Evolutionary conservation across 2,888 invertebrate species (phyloP).

Genomic region (Uropetala carovei): DNA sequence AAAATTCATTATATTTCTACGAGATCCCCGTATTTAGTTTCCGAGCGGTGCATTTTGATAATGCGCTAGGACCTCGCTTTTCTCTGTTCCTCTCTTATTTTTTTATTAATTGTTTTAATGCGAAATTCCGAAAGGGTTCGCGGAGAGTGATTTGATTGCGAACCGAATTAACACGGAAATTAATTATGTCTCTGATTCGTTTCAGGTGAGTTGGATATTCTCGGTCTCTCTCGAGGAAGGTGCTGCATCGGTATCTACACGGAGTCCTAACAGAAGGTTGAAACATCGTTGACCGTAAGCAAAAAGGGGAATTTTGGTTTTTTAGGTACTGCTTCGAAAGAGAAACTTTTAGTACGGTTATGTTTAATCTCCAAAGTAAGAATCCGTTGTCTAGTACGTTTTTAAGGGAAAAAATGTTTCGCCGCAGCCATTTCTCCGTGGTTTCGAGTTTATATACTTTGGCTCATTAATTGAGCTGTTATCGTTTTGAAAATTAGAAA

Average conservation of each 20-base stretch:
- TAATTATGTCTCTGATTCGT: slow-evolving; percentile 25
- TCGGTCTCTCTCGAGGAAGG: not conserved
- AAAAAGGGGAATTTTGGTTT: not conserved
- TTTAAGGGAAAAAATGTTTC: too few relatives aligned
- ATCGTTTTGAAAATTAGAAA: too few relatives aligned
- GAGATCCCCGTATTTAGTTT: not conserved
- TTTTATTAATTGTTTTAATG: not conserved
- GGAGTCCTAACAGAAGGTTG: not conserved
- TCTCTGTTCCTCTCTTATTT: not conserved
- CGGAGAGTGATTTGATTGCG: slow-evolving; percentile 8
- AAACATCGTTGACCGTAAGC: not conserved
- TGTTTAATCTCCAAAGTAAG: too few relatives aligned
- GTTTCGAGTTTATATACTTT: too few relatives aligned
- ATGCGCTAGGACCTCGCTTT: not conserved
- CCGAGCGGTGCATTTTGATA: not conserved
- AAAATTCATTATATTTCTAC: not conserved
- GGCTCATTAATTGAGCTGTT: too few relatives aligned
- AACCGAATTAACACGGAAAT: not conserved
- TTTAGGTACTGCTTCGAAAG: too few relatives aligned
- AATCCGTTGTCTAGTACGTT: too few relatives aligned
- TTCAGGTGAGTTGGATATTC: slow-evolving; percentile 25
- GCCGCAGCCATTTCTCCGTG: too few relatives aligned
- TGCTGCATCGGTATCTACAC: not conserved
- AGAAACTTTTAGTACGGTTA: too few relatives aligned
- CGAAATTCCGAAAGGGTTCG: not conserved